Conservation (phyloP, 2,113 vertebrate genomes). For the Todiramphus saurophagus region DNA sequence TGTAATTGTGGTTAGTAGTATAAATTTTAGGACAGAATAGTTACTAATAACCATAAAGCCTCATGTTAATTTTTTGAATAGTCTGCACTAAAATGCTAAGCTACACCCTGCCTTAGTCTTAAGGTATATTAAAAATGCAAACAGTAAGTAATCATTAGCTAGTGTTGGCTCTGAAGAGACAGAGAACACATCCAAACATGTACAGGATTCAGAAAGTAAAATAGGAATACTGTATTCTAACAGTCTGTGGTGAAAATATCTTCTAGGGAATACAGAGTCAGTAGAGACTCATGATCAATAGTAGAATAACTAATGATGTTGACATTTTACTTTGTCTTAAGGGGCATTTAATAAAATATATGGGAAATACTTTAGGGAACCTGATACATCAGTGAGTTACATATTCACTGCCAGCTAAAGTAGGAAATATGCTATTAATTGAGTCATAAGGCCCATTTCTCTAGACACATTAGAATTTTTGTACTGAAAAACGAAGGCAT, state of each 20-base stretch:
- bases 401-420: neutral
- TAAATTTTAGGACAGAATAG: neutral
- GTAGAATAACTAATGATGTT: neutral
- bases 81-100: neutral
- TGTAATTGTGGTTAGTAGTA: neutral
- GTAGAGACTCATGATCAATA: neutral
- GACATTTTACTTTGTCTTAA: neutral
- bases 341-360: neutral
- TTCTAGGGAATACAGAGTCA: neutral
- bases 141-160: neutral
- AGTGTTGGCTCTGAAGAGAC: neutral
- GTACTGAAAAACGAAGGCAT: neutral
- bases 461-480: neutral
- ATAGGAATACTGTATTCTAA: neutral
- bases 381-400: neutral
- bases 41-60: neutral
- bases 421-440: neutral
- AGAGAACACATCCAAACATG: neutral
- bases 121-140: neutral
- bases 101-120: neutral
- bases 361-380: neutral
- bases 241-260: neutral
- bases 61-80: neutral
- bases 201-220: neutral
- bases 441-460: neutral